Conservation (phyloP, 2,888 invertebrate genomes). For the Therioaphis trifolii region DNA sequence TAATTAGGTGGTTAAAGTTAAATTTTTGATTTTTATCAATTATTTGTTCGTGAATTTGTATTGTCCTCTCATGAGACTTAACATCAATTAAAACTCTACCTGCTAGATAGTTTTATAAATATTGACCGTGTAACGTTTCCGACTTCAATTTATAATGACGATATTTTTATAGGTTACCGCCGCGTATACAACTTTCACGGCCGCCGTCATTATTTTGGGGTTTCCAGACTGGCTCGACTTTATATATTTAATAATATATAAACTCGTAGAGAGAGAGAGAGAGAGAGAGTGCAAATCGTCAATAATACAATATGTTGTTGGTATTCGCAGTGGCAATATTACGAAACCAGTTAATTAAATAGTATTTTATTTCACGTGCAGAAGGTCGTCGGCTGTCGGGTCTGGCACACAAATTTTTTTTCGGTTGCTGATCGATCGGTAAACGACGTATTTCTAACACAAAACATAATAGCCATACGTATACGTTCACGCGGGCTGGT, state of each 20-base stretch:
- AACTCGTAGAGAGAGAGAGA: background rate
- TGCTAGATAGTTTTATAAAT: background rate
- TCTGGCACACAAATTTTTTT: background rate
- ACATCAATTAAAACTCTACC: background rate
- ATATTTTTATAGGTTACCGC: slow-evolving; percentile 52
- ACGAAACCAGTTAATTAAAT: slow-evolving; percentile 39
- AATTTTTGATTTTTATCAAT: background rate
- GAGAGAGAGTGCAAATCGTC: slow-evolving; percentile 9
- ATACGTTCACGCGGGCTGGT: background rate
- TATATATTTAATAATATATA: background rate
- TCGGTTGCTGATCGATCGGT: slow-evolving; percentile 30
- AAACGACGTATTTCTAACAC: slow-evolving; percentile 13
- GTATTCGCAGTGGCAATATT: background rate
- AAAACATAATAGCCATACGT: background rate
- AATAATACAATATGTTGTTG: background rate
- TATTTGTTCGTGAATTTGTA: no score
- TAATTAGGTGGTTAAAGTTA: slow-evolving; percentile 35
- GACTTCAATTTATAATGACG: background rate
- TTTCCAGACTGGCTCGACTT: slow-evolving; percentile 34
- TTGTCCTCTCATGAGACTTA: no score
- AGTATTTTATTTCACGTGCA: slow-evolving; percentile 1
- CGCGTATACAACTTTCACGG: slow-evolving; percentile 45
- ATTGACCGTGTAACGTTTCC: slow-evolving; percentile 5
- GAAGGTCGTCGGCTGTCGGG: slow-evolving; percentile 42
- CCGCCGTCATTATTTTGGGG: slow-evolving; percentile 31